phyloP scores from a whole-genome alignment of 2,888 invertebrate genomes.

The Ophion obscuratus region DNA sequence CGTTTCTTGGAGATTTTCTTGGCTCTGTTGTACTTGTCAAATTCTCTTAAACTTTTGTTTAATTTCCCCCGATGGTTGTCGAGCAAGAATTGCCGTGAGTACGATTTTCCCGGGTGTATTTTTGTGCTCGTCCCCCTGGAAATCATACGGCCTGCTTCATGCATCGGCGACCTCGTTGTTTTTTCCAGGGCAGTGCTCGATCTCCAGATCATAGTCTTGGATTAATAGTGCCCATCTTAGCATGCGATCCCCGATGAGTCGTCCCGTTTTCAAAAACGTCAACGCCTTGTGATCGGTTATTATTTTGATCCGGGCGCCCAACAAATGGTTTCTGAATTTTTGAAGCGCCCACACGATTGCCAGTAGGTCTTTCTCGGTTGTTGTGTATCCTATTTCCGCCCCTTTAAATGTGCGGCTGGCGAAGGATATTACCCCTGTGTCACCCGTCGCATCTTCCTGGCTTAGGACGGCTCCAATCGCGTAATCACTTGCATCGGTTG shows the following conservation, averaged over 20 bases:
- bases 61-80: background rate
- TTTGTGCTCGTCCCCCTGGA: background rate
- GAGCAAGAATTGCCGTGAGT: too few species aligned
- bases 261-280: conserved; percentile 12
- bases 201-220: background rate
- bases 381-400: background rate
- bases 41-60: background rate
- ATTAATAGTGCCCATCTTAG: background rate
- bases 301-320: background rate
- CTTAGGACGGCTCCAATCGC: too few species aligned
- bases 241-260: background rate
- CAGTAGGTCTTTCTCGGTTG: conserved; percentile 13
- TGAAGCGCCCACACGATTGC: conserved; percentile 16
- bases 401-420: too few species aligned
- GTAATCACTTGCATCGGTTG: too few species aligned
- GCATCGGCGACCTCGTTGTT: background rate
- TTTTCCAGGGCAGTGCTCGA: conserved; percentile 26
- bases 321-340: background rate
- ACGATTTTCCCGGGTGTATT: background rate
- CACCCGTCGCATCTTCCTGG: too few species aligned
- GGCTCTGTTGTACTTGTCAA: background rate
- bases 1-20: background rate
- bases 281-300: conserved; percentile 2
- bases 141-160: background rate
- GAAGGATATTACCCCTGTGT: too few species aligned